These are phyloP conservation scores for Parnassius smintheus DNA, from an alignment of 2,888 invertebrate genomes.

Conservation along the genomic window DNA sequence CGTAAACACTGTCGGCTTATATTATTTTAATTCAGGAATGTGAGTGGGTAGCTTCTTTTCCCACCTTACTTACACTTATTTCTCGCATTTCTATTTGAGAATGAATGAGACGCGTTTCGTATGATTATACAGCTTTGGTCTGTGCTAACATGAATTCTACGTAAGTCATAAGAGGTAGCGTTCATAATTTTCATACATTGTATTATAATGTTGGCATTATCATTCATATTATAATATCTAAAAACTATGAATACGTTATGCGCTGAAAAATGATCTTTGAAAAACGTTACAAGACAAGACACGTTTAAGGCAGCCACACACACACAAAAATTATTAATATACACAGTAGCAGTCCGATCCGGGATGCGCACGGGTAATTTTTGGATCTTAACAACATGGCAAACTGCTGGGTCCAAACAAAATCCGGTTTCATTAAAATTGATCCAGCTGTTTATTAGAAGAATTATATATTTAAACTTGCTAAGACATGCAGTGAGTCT, in stretches of 20 bases:
- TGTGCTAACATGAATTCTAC: constrained; percentile 32
- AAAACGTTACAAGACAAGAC: background rate
- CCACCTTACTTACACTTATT: constrained; percentile 29
- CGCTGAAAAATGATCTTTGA: background rate
- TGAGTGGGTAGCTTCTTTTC: constrained; percentile 4
- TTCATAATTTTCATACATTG: background rate
- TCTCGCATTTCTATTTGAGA: constrained; percentile 34
- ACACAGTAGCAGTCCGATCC: too few species aligned
- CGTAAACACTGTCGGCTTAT: background rate
- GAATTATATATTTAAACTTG: too few species aligned
- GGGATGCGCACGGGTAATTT: too few species aligned
- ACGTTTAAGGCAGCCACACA: background rate
- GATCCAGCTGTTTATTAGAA: too few species aligned
- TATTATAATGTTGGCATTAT: background rate
- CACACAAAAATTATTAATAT: background rate
- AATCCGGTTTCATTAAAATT: too few species aligned
- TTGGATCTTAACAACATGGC: too few species aligned
- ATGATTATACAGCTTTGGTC: constrained; percentile 43
- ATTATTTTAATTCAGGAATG: constrained; percentile 23
- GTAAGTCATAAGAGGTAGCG: constrained; percentile 28
- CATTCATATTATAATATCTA: background rate
- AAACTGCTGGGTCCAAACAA: too few species aligned
- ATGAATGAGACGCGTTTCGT: constrained; percentile 35
- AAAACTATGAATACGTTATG: background rate
- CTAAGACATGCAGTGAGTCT: too few species aligned